Conservation (phyloP, 2,888 invertebrate genomes). For the Eupithecia abbreviata region DNA sequence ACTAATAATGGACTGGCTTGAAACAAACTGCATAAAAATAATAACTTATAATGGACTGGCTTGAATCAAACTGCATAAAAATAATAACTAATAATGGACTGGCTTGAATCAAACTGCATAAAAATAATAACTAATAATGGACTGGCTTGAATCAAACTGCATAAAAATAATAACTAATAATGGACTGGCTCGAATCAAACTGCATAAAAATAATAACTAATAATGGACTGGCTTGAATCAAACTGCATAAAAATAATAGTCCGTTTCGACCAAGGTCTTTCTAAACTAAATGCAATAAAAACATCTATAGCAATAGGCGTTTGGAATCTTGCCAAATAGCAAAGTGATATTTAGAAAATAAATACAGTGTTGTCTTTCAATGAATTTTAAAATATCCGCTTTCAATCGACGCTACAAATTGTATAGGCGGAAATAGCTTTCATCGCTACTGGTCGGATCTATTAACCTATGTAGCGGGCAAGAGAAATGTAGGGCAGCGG, state of each 20-base stretch:
- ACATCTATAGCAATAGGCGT: background rate
- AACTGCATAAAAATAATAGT: background rate
- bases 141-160: background rate
- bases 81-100: background rate
- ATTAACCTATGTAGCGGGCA: conserved; percentile 9
- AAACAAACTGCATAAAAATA: background rate
- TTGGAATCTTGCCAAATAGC: conserved; percentile 6
- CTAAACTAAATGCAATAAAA: background rate
- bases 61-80: background rate
- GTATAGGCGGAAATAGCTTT: conserved; percentile 21
- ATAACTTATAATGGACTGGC: background rate
- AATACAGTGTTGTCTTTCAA: background rate
- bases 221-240: no score
- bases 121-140: background rate
- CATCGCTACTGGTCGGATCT: conserved; percentile 6
- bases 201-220: no score
- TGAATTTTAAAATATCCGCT: conserved; percentile 7
- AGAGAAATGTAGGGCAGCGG: conserved; percentile 5
- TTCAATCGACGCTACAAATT: conserved; percentile 16
- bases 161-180: background rate
- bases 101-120: background rate
- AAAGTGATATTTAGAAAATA: conserved; percentile 7
- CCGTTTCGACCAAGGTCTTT: background rate
- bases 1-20: background rate
- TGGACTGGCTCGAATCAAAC: background rate